phyloP scores from a whole-genome alignment of 2,888 invertebrate species.

The Cosmorhoe ocellata region DNA sequence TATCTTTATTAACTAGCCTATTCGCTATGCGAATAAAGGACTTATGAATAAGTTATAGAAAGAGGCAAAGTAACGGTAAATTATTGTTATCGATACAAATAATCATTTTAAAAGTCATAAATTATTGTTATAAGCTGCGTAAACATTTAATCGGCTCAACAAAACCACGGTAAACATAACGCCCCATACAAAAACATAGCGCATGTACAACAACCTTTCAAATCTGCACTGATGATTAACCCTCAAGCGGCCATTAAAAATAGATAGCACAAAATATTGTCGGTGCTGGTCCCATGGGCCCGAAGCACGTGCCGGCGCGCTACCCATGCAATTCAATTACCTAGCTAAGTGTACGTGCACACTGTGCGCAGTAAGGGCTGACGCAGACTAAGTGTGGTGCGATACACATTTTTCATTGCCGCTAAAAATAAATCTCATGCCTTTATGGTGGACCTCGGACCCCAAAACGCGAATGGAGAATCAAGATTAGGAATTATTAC shows the following conservation, averaged over 20 bases:
- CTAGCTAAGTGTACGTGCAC: conserved; percentile 45
- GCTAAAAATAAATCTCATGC: background rate
- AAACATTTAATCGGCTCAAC: conserved; percentile 36
- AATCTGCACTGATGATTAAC: conserved; percentile 68
- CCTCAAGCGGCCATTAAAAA: conserved; percentile 72
- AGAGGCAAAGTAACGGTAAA: background rate
- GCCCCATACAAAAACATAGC: conserved; percentile 41
- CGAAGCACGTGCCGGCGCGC: conserved; percentile 54
- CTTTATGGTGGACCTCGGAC: no score
- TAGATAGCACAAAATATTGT: conserved; percentile 76
- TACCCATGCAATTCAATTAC: conserved; percentile 72
- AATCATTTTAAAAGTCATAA: conserved; percentile 4
- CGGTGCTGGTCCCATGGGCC: conserved; percentile 56
- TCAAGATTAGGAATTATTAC: background rate
- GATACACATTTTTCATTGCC: background rate
- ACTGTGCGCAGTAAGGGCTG: conserved; percentile 7
- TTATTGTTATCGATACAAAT: background rate
- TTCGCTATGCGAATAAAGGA: no score
- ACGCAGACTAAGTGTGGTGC: background rate
- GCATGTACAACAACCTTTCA: conserved; percentile 47
- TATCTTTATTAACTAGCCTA: no score
- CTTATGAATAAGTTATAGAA: no score
- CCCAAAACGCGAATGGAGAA: no score
- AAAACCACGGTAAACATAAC: conserved; percentile 27
- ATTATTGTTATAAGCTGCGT: conserved; percentile 25